These are phyloP conservation scores for Scotopteryx bipunctaria DNA, from an alignment of 2,888 invertebrate genomes.

Conservation along the genomic window DNA sequence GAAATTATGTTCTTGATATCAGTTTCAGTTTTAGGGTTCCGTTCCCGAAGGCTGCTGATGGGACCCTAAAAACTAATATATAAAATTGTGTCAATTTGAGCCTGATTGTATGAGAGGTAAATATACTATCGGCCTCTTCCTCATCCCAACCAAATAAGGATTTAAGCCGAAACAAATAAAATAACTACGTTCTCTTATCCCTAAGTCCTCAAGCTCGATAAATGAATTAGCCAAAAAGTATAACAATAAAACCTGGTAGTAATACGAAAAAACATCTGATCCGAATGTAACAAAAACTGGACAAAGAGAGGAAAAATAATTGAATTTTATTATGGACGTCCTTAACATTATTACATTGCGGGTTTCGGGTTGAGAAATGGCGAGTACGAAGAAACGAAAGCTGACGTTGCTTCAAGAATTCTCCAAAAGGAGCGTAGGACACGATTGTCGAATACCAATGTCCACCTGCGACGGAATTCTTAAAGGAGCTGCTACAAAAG, in stretches of 20 bases:
- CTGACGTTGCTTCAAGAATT: conserved; percentile 52
- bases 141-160: conserved; percentile 14
- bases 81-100: no score
- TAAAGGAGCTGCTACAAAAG: conserved; percentile 46
- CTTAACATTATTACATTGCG: conserved; percentile 56
- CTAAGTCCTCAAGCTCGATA: conserved; percentile 35
- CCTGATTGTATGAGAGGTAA: neutral
- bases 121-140: neutral
- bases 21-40: no score
- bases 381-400: conserved; percentile 44
- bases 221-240: conserved; percentile 44
- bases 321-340: conserved; percentile 58
- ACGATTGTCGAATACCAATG: conserved; percentile 59
- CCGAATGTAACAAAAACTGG: conserved; percentile 47
- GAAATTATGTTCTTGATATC: no score
- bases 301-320: conserved; percentile 51
- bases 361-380: conserved; percentile 47
- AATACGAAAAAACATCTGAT: conserved; percentile 45
- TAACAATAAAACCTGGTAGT: conserved; percentile 45
- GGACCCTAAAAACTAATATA: no score
- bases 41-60: no score
- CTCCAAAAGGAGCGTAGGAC: conserved; percentile 41
- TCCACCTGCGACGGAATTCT: conserved; percentile 51
- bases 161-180: conserved; percentile 11
- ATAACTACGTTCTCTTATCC: conserved; percentile 10